Conservation (phyloP, 1,140 invertebrate species). For the Hestina assimilis region DNA sequence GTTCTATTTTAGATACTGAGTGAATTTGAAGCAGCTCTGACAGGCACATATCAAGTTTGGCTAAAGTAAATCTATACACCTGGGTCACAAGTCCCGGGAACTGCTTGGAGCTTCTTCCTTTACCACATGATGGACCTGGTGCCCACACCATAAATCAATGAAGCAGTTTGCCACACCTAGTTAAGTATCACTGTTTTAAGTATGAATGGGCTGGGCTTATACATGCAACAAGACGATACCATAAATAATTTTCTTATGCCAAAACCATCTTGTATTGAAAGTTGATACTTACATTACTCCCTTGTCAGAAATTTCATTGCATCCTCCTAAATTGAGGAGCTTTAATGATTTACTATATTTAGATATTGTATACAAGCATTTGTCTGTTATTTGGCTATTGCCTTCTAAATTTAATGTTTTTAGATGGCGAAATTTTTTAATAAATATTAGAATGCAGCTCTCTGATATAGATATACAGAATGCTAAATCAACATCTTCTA, state of each 20-base stretch:
- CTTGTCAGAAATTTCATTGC: constrained; percentile 78
- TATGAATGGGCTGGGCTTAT: no score
- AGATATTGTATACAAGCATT: constrained; percentile 76
- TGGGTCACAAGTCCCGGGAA: no score
- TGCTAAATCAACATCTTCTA: constrained; percentile 80
- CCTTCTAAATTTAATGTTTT: constrained; percentile 77
- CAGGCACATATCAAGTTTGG: no score
- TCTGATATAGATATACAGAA: constrained; percentile 77
- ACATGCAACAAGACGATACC: no score
- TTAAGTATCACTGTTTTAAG: no score
- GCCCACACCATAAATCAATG: no score
- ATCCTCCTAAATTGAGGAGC: constrained; percentile 78
- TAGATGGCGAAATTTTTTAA: constrained; percentile 77
- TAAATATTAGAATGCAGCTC: constrained; percentile 78
- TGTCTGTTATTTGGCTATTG: constrained; percentile 78
- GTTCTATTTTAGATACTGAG: no score
- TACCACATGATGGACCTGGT: no score
- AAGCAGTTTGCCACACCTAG: no score
- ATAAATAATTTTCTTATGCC: not conserved
- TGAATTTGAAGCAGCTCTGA: no score
- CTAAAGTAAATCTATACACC: no score
- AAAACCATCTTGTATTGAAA: not conserved
- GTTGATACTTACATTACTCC: constrained; percentile 73
- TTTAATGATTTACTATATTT: constrained; percentile 75
- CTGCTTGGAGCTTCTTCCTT: no score